These are phyloP conservation scores for Deroplatys truncata DNA, from an alignment of 2,888 invertebrate genomes.

Conservation along the genomic window DNA sequence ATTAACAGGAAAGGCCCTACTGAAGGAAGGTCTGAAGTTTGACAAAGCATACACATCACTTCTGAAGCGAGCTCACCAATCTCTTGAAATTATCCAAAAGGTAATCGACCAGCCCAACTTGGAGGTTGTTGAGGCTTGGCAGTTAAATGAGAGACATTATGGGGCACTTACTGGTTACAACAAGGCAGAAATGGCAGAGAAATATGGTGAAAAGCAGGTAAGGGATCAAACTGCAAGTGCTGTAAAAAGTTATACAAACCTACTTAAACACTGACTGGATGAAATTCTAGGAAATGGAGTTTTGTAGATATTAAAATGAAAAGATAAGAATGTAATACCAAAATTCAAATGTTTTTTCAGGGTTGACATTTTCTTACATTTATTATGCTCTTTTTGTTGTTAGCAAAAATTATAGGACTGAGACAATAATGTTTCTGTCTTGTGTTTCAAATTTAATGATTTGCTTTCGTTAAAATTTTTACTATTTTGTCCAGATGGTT, in stretches of 20 bases:
- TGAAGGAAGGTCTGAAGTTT: conserved; percentile 39
- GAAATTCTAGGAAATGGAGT: no score
- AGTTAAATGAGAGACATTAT: conserved; percentile 44
- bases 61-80: conserved; percentile 41
- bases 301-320: no score
- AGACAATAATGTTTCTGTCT: no score
- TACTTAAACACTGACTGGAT: no score
- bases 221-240: neutral
- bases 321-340: no score
- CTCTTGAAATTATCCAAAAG: conserved; percentile 38
- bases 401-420: no score
- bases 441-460: no score
- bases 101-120: conserved; percentile 39
- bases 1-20: conserved; percentile 40
- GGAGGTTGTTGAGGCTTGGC: conserved; percentile 40
- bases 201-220: conserved; percentile 43
- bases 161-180: conserved; percentile 44
- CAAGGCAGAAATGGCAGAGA: conserved; percentile 42
- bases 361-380: no score
- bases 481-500: no score
- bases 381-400: no score
- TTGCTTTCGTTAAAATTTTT: no score
- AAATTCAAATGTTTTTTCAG: no score
- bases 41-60: conserved; percentile 43
- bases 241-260: neutral